Evolutionary conservation across 2,797 vertebrate genomes (phyloP).

Genomic region (Rhincodon typus): DNA sequence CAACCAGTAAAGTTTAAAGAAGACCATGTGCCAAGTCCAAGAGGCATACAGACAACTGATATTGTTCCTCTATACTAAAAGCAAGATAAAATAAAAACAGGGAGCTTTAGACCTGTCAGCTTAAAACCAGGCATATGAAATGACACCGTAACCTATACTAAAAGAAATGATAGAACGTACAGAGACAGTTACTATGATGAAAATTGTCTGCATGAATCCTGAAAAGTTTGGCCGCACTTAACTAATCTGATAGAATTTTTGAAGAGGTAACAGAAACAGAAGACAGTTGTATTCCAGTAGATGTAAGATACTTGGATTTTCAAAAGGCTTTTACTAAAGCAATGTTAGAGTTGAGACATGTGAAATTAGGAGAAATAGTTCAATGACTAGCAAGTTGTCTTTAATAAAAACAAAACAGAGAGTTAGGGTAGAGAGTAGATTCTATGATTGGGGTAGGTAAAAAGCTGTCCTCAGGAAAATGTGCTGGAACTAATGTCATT

Average conservation of each 20-base stretch:
- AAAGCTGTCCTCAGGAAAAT: background rate
- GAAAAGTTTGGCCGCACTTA: background rate
- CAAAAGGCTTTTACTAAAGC: background rate
- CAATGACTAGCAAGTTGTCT: background rate
- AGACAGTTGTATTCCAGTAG: background rate
- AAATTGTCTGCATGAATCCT: background rate
- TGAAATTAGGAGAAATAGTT: background rate
- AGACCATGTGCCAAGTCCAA: background rate
- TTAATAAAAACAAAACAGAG: background rate
- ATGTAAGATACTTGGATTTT: background rate
- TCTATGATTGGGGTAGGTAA: background rate
- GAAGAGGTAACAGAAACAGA: background rate
- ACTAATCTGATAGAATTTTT: background rate
- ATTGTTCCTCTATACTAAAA: background rate
- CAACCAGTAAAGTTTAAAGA: background rate
- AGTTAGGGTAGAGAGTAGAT: background rate
- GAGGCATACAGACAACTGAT: background rate
- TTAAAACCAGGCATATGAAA: too few species aligned
- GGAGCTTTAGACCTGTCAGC: background rate
- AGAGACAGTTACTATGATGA: background rate
- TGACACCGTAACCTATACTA: background rate
- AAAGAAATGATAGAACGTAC: background rate
- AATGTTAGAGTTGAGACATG: background rate
- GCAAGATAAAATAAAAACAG: background rate
- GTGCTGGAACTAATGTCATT: background rate